These are phyloP conservation scores for Ophion ventricosus DNA, from an alignment of 2,888 invertebrate genomes.

Conservation along the genomic window DNA sequence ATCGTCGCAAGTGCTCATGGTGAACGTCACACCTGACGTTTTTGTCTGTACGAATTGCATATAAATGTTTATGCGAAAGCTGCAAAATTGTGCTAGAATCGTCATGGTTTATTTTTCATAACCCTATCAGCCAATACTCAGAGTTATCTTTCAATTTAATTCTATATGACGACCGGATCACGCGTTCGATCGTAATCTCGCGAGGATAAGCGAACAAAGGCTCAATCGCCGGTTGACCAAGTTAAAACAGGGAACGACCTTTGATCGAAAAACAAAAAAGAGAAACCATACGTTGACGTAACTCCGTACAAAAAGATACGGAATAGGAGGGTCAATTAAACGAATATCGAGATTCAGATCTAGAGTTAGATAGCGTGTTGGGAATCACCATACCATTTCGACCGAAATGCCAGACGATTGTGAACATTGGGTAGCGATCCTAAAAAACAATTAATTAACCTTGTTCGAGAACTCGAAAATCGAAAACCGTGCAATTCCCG, in stretches of 20 bases:
- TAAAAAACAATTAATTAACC: background rate
- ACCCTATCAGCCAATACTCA: background rate
- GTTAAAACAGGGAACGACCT: conserved; percentile 5
- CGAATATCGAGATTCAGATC: conserved; percentile 7
- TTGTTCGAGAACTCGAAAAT: background rate
- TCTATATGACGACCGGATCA: conserved; percentile 10
- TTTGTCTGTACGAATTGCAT: background rate
- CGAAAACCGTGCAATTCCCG: background rate
- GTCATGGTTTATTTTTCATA: background rate
- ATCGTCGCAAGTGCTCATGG: no score
- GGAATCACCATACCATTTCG: background rate
- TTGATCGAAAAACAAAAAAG: conserved; percentile 1
- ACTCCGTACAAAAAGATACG: background rate
- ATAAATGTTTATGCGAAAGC: background rate
- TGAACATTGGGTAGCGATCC: background rate
- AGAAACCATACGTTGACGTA: background rate
- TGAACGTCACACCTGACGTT: background rate
- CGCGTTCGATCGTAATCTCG: conserved; percentile 17
- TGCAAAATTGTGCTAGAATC: no score
- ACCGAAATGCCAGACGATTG: background rate
- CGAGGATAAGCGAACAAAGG: conserved; percentile 14
- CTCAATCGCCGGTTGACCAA: conserved; percentile 12
- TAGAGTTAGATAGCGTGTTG: background rate
- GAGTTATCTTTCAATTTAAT: conserved; percentile 10
- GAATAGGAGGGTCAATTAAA: background rate